Evolutionary conservation across 2,797 vertebrate species (phyloP).

Genomic region (Poecilia picta): DNA sequence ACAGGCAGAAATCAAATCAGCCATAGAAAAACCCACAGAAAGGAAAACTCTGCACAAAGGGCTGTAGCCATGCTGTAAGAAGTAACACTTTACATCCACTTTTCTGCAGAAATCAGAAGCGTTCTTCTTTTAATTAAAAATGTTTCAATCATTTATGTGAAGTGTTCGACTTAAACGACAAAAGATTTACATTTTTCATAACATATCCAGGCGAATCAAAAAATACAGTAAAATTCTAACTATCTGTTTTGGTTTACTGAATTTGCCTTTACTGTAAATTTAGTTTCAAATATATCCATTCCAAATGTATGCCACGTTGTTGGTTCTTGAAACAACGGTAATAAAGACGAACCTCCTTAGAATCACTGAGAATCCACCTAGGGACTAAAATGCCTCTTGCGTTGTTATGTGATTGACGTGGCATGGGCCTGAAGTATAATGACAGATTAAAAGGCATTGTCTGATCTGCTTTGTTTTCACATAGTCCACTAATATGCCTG

Average conservation of each 20-base stretch:
- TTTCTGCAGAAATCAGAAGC: not conserved
- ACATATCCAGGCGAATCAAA: not conserved
- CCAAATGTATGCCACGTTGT: not conserved
- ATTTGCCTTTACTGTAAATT: not conserved
- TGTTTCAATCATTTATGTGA: not conserved
- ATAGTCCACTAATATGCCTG: slow-evolving; percentile 55
- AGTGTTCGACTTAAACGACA: not conserved
- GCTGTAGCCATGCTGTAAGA: not conserved
- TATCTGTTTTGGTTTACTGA: not conserved
- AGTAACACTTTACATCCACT: not conserved
- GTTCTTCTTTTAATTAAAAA: not conserved
- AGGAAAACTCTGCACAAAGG: not conserved
- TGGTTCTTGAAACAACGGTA: not conserved
- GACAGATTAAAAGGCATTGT: slow-evolving; percentile 42
- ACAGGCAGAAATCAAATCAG: not conserved
- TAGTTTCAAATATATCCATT: not conserved
- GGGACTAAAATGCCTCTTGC: not conserved
- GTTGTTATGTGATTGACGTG: slow-evolving; percentile 8
- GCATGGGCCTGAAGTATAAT: slow-evolving; percentile 26
- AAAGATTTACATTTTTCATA: not conserved
- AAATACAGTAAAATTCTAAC: not conserved
- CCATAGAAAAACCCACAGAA: not conserved
- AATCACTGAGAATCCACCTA: not conserved
- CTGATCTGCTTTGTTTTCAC: slow-evolving; percentile 57
- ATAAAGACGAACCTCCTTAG: not conserved